Conservation (phyloP, 2,888 invertebrate species). For the Cephus runcator region DNA sequence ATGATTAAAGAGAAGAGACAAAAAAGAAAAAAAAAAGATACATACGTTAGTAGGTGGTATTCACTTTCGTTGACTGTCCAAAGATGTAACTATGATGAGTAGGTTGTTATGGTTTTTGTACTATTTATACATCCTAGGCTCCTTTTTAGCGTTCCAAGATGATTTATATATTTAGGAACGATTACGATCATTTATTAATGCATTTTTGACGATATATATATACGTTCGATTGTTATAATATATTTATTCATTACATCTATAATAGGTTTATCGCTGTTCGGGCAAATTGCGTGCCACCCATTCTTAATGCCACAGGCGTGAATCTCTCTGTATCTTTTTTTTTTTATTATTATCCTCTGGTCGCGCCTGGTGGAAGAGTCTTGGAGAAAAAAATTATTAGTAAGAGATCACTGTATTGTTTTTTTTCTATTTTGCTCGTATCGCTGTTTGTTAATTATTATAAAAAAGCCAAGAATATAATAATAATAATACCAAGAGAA, state of each 20-base stretch:
- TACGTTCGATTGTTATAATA: conserved; percentile 42
- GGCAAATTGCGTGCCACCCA: conserved; percentile 8
- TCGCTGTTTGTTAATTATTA: background rate
- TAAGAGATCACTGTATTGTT: background rate
- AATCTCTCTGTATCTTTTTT: background rate
- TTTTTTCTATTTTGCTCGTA: background rate
- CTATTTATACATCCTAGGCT: conserved; percentile 29
- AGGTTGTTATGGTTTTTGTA: conserved; percentile 36
- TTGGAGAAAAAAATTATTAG: background rate
- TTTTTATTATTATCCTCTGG: background rate
- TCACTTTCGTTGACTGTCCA: conserved; percentile 53
- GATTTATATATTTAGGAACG: background rate
- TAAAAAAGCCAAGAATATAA: background rate
- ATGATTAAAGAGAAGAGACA: background rate
- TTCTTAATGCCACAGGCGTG: background rate
- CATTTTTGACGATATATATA: conserved; percentile 44
- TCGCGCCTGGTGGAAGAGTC: background rate
- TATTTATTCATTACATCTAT: conserved; percentile 53
- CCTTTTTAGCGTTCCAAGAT: background rate
- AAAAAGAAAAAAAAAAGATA: background rate
- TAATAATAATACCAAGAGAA: background rate
- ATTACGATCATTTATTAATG: conserved; percentile 37
- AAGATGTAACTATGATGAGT: conserved; percentile 52
- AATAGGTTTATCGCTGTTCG: conserved; percentile 48
- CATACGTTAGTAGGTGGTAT: conserved; percentile 2